Base-by-base conservation (phyloP, 2,113 vertebrate genomes). In the Leucosticte australis region DNA sequence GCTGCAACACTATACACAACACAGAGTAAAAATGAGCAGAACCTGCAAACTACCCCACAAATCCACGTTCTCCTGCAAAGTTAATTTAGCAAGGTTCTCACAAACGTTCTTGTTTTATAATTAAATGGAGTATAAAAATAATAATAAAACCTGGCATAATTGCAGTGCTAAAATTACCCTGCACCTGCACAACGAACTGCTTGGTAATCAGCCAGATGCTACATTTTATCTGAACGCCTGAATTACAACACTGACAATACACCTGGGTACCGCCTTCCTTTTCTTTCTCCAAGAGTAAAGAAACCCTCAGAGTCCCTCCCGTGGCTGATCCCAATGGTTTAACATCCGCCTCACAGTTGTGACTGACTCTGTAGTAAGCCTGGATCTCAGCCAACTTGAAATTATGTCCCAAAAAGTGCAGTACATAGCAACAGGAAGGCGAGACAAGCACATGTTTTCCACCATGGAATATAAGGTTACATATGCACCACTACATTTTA, bases 201-300 rank as follows among this genome's bases (percentile, higher is more conserved):
- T 50, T 91, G 91, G 78, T 89, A 89, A 91, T 87, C 55, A 85
- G 81, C 62, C 93, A 95, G 87, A 80, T 77, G 49, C 53, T 83
- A 30, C n/a, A 55, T 91, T 94, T 92, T 91, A 91, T 92, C 90
- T 95, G 57, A 95, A 73, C 60, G 55, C 13, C 13, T 0, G 0
- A 50, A 21, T 39, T 30, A 57, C 55, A 83, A 57, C 52, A 41
- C 7, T 56, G 39, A 68, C 27, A 87, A 59, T 6, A 77, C 11
- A 22, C 12, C 19, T 0, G 0, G 5, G 33, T 31, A 70, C 10
- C 8, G 4, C 41, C 50, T 69, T 74, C 16, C 47, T 67, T 83
- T 65, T 55, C 17, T 37, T 39, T 35, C 74, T 64, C 35, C 59
- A 76, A 0, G 10, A 57, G 20, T 35, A 79, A 22, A 2, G 1